A percentile compares a stretch with the other conserved stretches of the same genome.
Conservation (phyloP, 2,797 vertebrate species). For the Spinus pinus region DNA sequence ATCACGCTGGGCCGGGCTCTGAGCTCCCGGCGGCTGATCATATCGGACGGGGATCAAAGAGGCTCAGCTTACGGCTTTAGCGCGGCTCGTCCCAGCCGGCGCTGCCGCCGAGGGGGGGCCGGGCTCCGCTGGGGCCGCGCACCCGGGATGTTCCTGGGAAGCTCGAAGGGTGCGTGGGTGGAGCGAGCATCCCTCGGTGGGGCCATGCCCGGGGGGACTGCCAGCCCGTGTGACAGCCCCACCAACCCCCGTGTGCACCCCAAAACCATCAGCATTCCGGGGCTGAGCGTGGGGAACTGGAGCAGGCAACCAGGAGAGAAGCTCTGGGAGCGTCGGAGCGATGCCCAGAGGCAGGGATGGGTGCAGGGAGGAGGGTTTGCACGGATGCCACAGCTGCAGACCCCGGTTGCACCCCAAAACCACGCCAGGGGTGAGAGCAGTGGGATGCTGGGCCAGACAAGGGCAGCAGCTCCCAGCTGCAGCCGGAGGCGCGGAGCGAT, state of each 20-base stretch:
- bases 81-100: neutral
- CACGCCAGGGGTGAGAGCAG: rapidly evolving
- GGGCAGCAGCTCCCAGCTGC: no score
- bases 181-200: rapidly evolving
- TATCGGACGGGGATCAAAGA: constrained; percentile 47
- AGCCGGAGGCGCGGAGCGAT: neutral
- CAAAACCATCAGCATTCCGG: neutral
- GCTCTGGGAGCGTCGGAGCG: rapidly evolving
- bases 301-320: neutral
- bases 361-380: neutral
- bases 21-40: constrained; percentile 20
- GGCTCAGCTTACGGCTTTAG: constrained; percentile 57
- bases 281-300: rapidly evolving
- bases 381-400: neutral
- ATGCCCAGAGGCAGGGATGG: rapidly evolving
- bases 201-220: no score
- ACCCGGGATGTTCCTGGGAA: rapidly evolving
- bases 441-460: rapidly evolving
- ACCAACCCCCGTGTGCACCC: neutral
- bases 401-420: neutral
- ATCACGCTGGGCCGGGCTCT: constrained; percentile 8
- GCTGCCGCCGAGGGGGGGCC: neutral
- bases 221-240: neutral
- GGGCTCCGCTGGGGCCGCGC: rapidly evolving
- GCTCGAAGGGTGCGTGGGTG: neutral